Conservation (phyloP, 2,888 invertebrate species). For the Diachrysia chrysitis region DNA sequence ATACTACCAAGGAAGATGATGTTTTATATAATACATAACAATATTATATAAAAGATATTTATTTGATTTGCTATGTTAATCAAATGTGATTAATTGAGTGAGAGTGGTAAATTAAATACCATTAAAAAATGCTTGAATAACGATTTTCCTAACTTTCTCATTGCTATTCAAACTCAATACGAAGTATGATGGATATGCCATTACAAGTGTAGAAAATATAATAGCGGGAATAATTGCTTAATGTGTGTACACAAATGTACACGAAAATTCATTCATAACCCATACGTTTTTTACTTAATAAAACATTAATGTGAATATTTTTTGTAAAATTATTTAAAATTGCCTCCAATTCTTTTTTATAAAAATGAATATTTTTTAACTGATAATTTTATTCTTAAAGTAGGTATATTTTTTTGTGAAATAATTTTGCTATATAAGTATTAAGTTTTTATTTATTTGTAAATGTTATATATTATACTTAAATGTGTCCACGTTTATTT, state of each 20-base stretch:
- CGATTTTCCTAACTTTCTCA: conserved; percentile 32
- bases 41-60: too few species aligned
- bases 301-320: not conserved
- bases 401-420: too few species aligned
- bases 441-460: not conserved
- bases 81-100: too few species aligned
- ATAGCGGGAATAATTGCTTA: conserved; percentile 12
- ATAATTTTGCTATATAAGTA: too few species aligned
- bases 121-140: not conserved
- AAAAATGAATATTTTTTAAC: too few species aligned
- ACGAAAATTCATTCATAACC: not conserved
- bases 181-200: conserved; percentile 26
- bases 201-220: conserved; percentile 34
- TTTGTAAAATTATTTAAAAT: too few species aligned
- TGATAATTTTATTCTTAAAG: too few species aligned
- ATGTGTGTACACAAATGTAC: not conserved
- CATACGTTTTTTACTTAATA: not conserved
- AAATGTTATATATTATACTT: not conserved
- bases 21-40: too few species aligned
- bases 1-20: too few species aligned
- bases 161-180: conserved; percentile 14
- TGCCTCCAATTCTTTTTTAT: too few species aligned
- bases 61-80: too few species aligned
- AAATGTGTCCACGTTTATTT: not conserved
- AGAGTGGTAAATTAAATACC: not conserved